Percentiles rank a stretch among this genome's conserved stretches.
phyloP scores from a whole-genome alignment of 2,113 vertebrate genomes.

The Peromyscus maniculatus region DNA sequence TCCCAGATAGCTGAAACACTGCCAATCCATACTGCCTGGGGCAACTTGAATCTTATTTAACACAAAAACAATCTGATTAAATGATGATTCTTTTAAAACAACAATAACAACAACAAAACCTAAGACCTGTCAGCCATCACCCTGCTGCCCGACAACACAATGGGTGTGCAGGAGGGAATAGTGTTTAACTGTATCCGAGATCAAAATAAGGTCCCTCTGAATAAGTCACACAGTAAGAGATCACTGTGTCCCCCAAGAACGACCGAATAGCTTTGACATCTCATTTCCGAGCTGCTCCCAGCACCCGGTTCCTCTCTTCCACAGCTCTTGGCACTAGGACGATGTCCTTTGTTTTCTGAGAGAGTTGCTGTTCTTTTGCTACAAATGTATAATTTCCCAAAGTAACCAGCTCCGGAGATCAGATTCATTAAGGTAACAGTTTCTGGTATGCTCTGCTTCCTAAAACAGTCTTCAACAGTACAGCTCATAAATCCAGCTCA shows the following conservation, averaged over 20 bases:
- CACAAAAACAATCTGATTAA: slow-evolving; percentile 75
- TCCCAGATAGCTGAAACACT: slow-evolving; percentile 74
- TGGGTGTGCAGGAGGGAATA: not conserved
- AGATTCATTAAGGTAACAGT: slow-evolving; percentile 56
- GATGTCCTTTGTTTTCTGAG: slow-evolving; percentile 18
- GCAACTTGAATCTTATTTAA: slow-evolving; percentile 77
- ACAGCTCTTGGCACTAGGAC: slow-evolving; percentile 58
- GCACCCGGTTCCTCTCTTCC: slow-evolving; percentile 30
- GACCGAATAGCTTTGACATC: slow-evolving; percentile 60
- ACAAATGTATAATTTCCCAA: slow-evolving; percentile 55
- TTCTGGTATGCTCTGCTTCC: slow-evolving; percentile 61
- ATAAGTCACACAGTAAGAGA: slow-evolving; percentile 55
- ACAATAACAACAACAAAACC: slow-evolving; percentile 62
- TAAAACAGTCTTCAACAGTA: slow-evolving; percentile 60
- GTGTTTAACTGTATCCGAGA: slow-evolving; percentile 27
- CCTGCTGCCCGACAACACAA: slow-evolving; percentile 50
- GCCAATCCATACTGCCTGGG: slow-evolving; percentile 69
- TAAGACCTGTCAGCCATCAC: slow-evolving; percentile 53
- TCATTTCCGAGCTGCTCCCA: slow-evolving; percentile 37
- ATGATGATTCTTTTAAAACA: slow-evolving; percentile 74
- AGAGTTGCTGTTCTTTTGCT: slow-evolving; percentile 43
- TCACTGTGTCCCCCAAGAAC: slow-evolving; percentile 29
- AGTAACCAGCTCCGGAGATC: slow-evolving; percentile 45
- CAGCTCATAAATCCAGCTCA: slow-evolving; percentile 67
- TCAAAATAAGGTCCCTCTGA: slow-evolving; percentile 47